phyloP scores from a whole-genome alignment of 2,888 invertebrate species.

The Cryptosula pallasiana region DNA sequence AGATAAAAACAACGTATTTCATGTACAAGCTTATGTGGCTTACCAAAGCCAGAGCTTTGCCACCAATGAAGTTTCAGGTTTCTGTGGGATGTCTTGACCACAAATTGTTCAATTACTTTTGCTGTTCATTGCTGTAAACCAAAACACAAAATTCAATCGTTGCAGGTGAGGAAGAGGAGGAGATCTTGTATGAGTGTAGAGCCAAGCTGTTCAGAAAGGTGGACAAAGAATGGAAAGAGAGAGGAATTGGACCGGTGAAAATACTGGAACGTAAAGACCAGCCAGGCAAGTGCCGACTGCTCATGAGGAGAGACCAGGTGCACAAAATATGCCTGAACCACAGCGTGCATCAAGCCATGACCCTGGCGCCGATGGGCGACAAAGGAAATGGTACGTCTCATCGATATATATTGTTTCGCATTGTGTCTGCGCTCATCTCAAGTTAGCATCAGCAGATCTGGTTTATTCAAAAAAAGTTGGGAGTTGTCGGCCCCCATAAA shows the following conservation, averaged over 20 bases:
- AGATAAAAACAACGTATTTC: too few relatives aligned
- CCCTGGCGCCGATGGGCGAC: conserved; percentile 60
- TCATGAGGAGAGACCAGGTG: conserved; percentile 77
- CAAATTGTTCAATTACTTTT: too few relatives aligned
- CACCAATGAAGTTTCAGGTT: too few relatives aligned
- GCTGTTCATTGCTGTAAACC: too few relatives aligned
- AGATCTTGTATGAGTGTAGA: conserved; percentile 67
- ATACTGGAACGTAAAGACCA: conserved; percentile 59
- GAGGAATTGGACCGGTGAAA: conserved; percentile 80
- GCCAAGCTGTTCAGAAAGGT: conserved; percentile 77
- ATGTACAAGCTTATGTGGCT: too few relatives aligned
- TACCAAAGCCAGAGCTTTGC: too few relatives aligned
- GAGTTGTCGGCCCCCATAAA: too few relatives aligned
- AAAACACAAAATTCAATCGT: too few relatives aligned
- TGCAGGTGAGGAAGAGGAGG: conserved; percentile 81
- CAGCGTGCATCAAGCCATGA: conserved; percentile 67
- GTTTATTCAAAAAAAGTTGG: too few relatives aligned
- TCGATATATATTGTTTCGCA: background rate
- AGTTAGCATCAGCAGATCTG: background rate
- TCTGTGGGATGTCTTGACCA: too few relatives aligned
- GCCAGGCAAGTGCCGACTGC: conserved; percentile 56
- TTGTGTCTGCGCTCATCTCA: background rate
- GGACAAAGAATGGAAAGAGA: conserved; percentile 81
- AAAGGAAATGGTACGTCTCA: conserved; percentile 55
- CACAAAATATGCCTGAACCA: conserved; percentile 87